phyloP scores from a whole-genome alignment of 2,113 vertebrate species.

The Theristicus caerulescens region DNA sequence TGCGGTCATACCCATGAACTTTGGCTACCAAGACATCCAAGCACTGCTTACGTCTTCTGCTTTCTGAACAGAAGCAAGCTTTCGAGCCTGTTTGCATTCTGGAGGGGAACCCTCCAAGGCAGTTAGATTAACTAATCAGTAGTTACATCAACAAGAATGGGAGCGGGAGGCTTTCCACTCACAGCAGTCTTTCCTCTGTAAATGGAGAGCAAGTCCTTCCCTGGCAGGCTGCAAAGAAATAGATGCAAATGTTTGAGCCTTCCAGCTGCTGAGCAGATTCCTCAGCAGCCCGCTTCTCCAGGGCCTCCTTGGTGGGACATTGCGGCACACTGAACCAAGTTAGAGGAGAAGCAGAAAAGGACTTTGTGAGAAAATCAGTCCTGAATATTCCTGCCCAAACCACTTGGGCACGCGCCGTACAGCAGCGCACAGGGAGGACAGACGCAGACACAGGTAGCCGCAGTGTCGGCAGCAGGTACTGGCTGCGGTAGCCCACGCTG shows the following conservation, averaged over 20 bases:
- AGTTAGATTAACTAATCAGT: constrained; percentile 7
- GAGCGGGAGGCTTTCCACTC: not conserved
- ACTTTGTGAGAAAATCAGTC: not conserved
- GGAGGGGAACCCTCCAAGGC: not conserved
- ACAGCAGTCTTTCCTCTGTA: not conserved
- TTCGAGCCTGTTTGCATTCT: not conserved
- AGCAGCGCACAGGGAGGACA: not conserved
- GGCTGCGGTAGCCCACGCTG: not conserved
- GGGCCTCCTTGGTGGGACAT: rapidly evolving
- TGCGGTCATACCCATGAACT: not conserved
- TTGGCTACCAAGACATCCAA: not conserved
- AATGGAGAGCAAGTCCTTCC: not conserved
- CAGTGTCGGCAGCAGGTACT: not conserved
- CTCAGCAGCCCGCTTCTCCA: not conserved
- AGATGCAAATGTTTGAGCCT: not conserved
- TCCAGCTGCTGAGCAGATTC: not conserved
- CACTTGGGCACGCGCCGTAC: rapidly evolving
- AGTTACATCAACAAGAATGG: not conserved
- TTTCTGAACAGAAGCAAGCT: constrained; percentile 2
- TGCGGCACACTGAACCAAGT: not conserved
- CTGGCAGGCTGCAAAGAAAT: not conserved
- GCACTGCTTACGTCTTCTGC: not conserved
- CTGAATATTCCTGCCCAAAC: not conserved
- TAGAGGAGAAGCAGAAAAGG: not conserved
- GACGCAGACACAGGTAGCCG: not conserved